phyloP scores from a whole-genome alignment of 2,888 invertebrate species.

The Tipula confusa region DNA sequence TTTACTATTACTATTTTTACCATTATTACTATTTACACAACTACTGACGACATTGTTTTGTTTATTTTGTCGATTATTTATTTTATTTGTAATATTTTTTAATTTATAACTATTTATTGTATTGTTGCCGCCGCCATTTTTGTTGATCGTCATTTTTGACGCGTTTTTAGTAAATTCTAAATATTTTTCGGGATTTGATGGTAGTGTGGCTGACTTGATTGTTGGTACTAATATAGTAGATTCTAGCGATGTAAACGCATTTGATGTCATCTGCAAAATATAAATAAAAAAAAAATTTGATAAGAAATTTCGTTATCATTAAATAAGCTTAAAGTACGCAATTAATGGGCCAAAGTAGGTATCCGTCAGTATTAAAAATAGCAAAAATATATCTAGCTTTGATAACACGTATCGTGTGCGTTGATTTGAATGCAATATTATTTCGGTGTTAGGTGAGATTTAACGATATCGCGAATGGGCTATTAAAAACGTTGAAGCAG shows the following conservation, averaged over 20 bases:
- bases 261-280: conserved; percentile 28
- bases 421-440: too few relatives aligned
- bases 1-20: conserved; percentile 36
- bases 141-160: background rate
- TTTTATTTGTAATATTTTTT: conserved; percentile 26
- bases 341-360: background rate
- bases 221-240: conserved; percentile 17
- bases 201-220: background rate
- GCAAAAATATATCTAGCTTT: too few relatives aligned
- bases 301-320: background rate
- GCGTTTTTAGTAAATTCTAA: conserved; percentile 21
- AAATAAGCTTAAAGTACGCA: background rate
- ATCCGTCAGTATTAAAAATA: background rate
- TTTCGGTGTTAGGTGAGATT: too few relatives aligned
- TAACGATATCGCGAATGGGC: too few relatives aligned
- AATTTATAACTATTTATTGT: background rate
- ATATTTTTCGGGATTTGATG: conserved; percentile 15
- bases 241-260: conserved; percentile 27
- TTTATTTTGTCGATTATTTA: background rate
- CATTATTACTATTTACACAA: conserved; percentile 21
- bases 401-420: too few relatives aligned
- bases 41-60: conserved; percentile 4
- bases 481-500: too few relatives aligned
- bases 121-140: background rate
- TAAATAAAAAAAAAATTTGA: background rate